Base-by-base conservation (phyloP, 2,113 vertebrate species). In the Pluvialis apricaria region DNA sequence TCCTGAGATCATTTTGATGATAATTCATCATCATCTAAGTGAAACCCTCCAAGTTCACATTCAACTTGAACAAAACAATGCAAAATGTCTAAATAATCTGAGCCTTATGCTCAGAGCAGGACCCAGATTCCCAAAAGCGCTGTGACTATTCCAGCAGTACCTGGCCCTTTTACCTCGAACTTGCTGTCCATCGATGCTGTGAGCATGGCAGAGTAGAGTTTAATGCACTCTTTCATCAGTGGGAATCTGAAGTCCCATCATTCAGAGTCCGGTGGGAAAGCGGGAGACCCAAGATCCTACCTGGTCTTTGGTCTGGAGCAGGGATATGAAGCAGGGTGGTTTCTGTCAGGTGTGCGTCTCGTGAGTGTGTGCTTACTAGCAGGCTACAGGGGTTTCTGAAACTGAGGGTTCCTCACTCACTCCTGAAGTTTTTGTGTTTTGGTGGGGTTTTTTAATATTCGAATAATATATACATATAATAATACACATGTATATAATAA, bases 211-310 rank as follows among this genome's bases (percentile, higher is more conserved):
- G 22, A 60, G n/a, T 32, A 58, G 60, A 22, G 19, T 51, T 82
- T 68, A 36, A 32, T 3, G 19, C 0, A 1, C 25, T 61, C 34
- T n/a, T 49, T 44, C 9, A 47, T 62, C 38, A 47, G 31, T 0
- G 32, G 42, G 69, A 82, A 68, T 72, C 3, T 76, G 44, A 90
- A 71, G 10, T 31, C 66, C 45, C 1, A 3, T 47, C 52, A 36
- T 42, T 78, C 31, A 31, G 16, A 68, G 34, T 55, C 47, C 47
- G 68, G 15, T 24, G 52, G 51, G 17, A 71, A 81, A 87, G 51
- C 8, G 29, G 76, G 58, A 91, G 45, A 87, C 14, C 6, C 17
- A 13, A 52, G 44, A 57, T 40, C 26, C 51, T 20, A 47, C 22
- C 25, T 20, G 24, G 11, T 54, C 42, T 66, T 89, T 75, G 42